Percentiles rank a stretch among this genome's conserved stretches.
Evolutionary conservation across 2,113 vertebrate genomes (phyloP).

Genomic region (Cyanoramphus novaezelandiae): DNA sequence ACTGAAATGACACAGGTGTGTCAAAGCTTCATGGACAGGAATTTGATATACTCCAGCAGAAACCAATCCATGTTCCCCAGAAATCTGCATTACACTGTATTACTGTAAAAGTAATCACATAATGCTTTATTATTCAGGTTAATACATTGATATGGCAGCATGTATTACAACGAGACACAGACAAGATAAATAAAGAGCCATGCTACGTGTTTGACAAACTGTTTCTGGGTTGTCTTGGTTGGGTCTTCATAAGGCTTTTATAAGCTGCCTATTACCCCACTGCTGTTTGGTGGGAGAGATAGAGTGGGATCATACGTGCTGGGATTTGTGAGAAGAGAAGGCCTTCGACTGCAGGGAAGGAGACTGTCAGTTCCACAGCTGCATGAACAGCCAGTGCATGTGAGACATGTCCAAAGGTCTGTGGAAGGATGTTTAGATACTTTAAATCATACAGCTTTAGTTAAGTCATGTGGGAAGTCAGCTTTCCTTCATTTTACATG

Average conservation of each 20-base stretch:
- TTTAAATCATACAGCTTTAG: not conserved
- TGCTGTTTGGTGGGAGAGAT: not conserved
- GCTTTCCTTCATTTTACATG: not conserved
- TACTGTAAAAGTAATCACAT: not conserved
- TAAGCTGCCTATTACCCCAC: not conserved
- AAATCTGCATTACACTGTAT: not conserved
- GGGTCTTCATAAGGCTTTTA: not conserved
- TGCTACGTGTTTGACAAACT: not conserved
- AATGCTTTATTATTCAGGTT: not conserved
- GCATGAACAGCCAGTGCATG: not conserved
- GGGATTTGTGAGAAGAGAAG: not conserved
- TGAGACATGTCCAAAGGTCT: not conserved
- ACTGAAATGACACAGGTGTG: not conserved
- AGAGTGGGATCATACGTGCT: rapidly evolving
- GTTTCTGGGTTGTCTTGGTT: not conserved
- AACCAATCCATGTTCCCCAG: not conserved
- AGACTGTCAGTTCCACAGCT: not conserved
- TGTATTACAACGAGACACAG: not conserved
- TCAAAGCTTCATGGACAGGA: not conserved
- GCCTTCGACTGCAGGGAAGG: not conserved
- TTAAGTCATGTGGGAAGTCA: not conserved
- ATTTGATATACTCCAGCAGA: not conserved
- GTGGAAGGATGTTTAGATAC: not conserved
- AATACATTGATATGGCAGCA: rapidly evolving
- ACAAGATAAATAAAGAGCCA: not conserved